phyloP scores from a whole-genome alignment of 2,113 vertebrate species.

The Urocitellus parryii region DNA sequence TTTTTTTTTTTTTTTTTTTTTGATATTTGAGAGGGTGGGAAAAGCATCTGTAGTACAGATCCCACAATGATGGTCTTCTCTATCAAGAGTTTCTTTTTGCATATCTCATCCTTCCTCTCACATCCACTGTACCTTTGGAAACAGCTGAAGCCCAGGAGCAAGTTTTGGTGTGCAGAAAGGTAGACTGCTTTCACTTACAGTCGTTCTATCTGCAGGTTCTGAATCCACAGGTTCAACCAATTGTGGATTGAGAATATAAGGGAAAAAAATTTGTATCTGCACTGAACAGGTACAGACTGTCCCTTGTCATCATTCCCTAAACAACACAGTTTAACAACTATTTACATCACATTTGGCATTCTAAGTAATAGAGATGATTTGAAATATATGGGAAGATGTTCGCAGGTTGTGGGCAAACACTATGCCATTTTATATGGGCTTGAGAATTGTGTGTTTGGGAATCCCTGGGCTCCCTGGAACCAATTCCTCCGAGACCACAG shows the following conservation, averaged over 20 bases:
- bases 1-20: background rate
- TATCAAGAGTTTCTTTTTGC: background rate
- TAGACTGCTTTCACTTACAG: background rate
- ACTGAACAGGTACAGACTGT: background rate
- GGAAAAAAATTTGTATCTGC: background rate
- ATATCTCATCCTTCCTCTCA: background rate
- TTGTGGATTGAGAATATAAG: background rate
- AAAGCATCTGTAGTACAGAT: background rate
- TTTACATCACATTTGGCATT: background rate
- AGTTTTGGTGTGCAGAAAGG: fast-evolving
- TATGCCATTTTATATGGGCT: background rate
- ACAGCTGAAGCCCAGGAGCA: background rate
- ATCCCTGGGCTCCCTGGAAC: background rate
- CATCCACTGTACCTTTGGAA: background rate
- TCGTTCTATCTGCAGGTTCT: background rate
- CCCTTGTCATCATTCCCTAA: background rate
- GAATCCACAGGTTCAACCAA: background rate
- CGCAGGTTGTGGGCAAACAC: background rate
- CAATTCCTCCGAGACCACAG: background rate
- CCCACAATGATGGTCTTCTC: background rate
- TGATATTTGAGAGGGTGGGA: background rate
- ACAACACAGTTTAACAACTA: background rate
- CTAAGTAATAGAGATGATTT: background rate
- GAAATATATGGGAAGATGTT: background rate
- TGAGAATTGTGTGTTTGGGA: background rate